Evolutionary conservation across 2,113 vertebrate species (phyloP).

Genomic region (Phaetusa simplex): DNA sequence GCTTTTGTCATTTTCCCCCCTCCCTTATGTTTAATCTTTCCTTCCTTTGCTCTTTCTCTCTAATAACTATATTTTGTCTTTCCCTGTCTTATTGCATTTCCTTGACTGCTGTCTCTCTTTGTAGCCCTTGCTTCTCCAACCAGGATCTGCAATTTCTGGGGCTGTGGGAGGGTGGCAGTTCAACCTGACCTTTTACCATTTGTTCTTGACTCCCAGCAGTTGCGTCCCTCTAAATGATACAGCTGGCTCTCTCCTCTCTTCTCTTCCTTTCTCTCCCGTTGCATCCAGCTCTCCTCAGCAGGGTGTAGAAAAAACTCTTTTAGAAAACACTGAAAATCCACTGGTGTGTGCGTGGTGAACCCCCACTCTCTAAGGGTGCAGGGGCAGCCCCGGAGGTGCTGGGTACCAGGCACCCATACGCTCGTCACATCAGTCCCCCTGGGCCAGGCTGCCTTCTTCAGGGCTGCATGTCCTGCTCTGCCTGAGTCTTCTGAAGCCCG

Average conservation of each 20-base stretch:
- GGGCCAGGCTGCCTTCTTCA: neutral
- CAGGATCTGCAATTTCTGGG: neutral
- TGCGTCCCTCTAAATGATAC: neutral
- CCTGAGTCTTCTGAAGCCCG: neutral
- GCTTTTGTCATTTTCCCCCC: neutral
- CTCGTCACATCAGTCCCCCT: neutral
- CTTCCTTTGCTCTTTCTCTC: neutral
- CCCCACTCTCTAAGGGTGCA: neutral
- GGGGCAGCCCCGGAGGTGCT: neutral
- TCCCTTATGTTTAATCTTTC: accelerated
- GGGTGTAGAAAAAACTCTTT: neutral
- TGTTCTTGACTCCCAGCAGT: neutral
- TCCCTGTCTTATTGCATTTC: neutral
- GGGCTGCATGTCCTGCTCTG: neutral
- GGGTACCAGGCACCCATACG: accelerated
- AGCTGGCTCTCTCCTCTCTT: neutral
- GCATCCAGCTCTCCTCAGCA: neutral
- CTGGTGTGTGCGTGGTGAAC: neutral
- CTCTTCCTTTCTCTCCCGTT: neutral
- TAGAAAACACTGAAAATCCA: neutral
- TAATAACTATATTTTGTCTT: neutral
- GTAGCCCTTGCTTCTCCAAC: neutral
- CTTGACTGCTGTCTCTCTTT: neutral
- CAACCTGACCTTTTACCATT: neutral
- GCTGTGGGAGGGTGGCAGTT: neutral